Percentiles rank a stretch among this genome's conserved stretches.
phyloP scores from a whole-genome alignment of 2,888 invertebrate genomes.

The Dasysyrphus tricinctus region DNA sequence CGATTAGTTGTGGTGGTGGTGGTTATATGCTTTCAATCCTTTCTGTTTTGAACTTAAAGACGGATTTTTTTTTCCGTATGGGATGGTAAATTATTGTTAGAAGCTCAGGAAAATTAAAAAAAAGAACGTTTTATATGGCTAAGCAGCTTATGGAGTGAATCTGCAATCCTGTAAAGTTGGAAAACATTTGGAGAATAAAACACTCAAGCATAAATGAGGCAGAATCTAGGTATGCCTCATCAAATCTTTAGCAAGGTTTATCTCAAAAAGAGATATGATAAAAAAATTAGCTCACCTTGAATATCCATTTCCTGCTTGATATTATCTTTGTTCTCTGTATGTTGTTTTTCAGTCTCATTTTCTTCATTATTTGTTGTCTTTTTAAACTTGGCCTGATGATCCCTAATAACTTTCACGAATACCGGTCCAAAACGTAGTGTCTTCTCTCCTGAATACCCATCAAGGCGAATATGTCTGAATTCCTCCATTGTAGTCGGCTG shows the following conservation, averaged over 20 bases:
- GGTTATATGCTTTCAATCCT: too few species aligned
- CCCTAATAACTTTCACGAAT: conserved; percentile 81
- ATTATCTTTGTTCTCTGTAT: background rate
- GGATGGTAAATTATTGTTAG: background rate
- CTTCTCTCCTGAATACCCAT: conserved; percentile 86
- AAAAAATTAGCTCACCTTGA: background rate
- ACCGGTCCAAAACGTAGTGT: conserved; percentile 85
- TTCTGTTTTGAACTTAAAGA: too few species aligned
- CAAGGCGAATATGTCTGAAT: conserved; percentile 83
- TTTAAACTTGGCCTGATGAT: conserved; percentile 21
- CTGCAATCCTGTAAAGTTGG: too few species aligned
- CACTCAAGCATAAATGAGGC: too few species aligned
- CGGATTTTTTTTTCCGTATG: background rate
- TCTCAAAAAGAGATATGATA: background rate
- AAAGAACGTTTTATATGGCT: background rate
- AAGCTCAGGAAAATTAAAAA: background rate
- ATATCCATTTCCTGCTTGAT: background rate
- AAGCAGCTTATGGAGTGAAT: too few species aligned
- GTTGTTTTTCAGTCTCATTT: too few species aligned
- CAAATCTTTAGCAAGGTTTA: too few species aligned
- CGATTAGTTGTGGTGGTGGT: too few species aligned
- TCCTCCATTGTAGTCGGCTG: conserved; percentile 84
- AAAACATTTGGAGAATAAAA: too few species aligned
- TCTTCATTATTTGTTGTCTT: background rate
- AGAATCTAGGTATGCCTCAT: too few species aligned